Evolutionary conservation across 2,113 vertebrate genomes (phyloP).

Genomic region (Hippocampus comes): DNA sequence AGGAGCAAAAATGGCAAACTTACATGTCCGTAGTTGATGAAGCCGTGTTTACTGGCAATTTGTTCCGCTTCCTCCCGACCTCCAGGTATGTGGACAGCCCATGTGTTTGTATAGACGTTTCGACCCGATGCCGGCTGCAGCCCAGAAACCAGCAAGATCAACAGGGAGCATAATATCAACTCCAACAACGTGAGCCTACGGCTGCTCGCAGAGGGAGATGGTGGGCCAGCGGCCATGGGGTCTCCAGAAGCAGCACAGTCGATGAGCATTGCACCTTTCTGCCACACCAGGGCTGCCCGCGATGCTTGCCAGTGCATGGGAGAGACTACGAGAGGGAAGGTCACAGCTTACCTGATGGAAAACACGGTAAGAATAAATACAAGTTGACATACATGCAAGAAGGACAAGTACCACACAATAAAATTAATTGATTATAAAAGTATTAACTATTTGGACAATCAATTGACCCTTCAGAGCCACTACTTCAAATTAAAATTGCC

Average conservation of each 20-base stretch:
- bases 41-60: slow-evolving; percentile 85
- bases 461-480: too few species aligned
- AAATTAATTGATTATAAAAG: too few species aligned
- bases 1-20: slow-evolving; percentile 55
- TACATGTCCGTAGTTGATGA: slow-evolving; percentile 86
- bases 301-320: slow-evolving; percentile 56
- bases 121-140: slow-evolving; percentile 65
- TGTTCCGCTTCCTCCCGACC: slow-evolving; percentile 79
- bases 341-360: slow-evolving; percentile 54
- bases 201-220: slow-evolving; percentile 61
- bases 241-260: slow-evolving; percentile 55
- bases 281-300: slow-evolving; percentile 38
- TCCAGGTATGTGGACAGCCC: slow-evolving; percentile 85
- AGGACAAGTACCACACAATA: background rate
- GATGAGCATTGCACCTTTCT: slow-evolving; percentile 52
- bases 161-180: slow-evolving; percentile 74
- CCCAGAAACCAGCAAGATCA: slow-evolving; percentile 73
- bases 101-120: slow-evolving; percentile 90
- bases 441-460: too few species aligned
- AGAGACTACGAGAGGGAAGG: slow-evolving; percentile 40
- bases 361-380: background rate
- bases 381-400: background rate
- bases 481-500: too few species aligned
- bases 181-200: slow-evolving; percentile 55
- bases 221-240: slow-evolving; percentile 58